Conservation (phyloP, 2,113 vertebrate genomes). For the Spermophilus dauricus region DNA sequence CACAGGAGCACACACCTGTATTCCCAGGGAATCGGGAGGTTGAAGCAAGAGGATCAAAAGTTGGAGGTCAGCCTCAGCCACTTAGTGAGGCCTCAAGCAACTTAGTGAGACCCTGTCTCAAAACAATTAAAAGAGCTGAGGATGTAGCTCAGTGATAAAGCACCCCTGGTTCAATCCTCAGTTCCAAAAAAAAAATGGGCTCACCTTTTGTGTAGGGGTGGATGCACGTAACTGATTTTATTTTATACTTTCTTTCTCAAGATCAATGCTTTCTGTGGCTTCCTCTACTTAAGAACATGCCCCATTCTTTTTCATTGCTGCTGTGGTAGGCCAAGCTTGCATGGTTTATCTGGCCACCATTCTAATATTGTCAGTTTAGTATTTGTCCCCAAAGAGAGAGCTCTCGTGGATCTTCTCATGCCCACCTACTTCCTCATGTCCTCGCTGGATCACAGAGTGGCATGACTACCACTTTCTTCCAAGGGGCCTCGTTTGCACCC, state of each 20-base stretch:
- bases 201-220: neutral
- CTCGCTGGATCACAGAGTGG: neutral
- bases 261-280: neutral
- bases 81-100: too few relatives aligned
- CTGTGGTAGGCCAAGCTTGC: accelerated
- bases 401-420: accelerated
- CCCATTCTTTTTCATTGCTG: neutral
- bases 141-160: too few relatives aligned
- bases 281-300: accelerated
- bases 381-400: neutral
- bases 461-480: too few relatives aligned
- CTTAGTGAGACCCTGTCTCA: too few relatives aligned
- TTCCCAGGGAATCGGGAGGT: too few relatives aligned
- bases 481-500: neutral
- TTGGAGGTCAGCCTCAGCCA: neutral
- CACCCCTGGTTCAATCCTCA: too few relatives aligned
- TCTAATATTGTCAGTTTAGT: neutral
- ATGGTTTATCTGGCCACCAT: accelerated
- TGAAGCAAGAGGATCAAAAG: neutral
- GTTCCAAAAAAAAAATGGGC: neutral
- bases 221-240: neutral
- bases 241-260: neutral
- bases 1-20: too few relatives aligned
- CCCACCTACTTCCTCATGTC: too few relatives aligned
- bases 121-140: too few relatives aligned